These are phyloP conservation scores for Drosophila paramelanica DNA, from an alignment of 2,888 invertebrate genomes.

Conservation along the genomic window DNA sequence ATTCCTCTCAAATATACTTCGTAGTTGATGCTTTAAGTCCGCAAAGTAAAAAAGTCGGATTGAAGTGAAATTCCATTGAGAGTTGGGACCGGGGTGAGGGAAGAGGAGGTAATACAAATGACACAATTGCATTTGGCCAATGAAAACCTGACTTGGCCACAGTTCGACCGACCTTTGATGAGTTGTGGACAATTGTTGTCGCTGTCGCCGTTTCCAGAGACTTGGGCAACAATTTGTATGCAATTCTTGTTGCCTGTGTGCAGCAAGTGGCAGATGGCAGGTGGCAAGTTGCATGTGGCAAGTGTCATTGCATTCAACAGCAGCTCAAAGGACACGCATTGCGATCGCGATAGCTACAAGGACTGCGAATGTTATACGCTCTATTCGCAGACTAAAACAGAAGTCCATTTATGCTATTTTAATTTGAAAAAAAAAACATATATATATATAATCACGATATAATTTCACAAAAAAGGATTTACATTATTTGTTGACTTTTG, in stretches of 20 bases:
- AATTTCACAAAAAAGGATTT: too few relatives aligned
- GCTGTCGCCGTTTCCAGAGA: constrained; percentile 2
- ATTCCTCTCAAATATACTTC: neutral
- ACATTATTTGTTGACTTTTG: too few relatives aligned
- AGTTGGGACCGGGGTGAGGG: neutral
- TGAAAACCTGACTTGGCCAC: constrained; percentile 27
- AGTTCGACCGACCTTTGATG: constrained; percentile 18
- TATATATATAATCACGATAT: too few relatives aligned
- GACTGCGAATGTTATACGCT: too few relatives aligned
- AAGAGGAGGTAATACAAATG: constrained; percentile 25
- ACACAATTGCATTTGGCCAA: constrained; percentile 38
- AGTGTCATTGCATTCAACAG: constrained; percentile 44
- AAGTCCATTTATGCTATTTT: too few relatives aligned
- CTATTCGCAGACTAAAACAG: too few relatives aligned
- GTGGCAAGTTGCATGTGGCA: constrained; percentile 46
- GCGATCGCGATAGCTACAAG: neutral
- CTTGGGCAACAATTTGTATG: constrained; percentile 27
- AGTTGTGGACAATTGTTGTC: neutral
- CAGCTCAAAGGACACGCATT: constrained; percentile 33
- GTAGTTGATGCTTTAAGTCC: neutral
- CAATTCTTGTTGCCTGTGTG: constrained; percentile 26
- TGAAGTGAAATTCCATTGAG: neutral
- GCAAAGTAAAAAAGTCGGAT: neutral
- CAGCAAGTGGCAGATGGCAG: constrained; percentile 31
- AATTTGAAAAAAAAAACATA: too few relatives aligned